Evolutionary conservation across 2,797 vertebrate species (phyloP).

Genomic region (Acanthurus leucopareius): DNA sequence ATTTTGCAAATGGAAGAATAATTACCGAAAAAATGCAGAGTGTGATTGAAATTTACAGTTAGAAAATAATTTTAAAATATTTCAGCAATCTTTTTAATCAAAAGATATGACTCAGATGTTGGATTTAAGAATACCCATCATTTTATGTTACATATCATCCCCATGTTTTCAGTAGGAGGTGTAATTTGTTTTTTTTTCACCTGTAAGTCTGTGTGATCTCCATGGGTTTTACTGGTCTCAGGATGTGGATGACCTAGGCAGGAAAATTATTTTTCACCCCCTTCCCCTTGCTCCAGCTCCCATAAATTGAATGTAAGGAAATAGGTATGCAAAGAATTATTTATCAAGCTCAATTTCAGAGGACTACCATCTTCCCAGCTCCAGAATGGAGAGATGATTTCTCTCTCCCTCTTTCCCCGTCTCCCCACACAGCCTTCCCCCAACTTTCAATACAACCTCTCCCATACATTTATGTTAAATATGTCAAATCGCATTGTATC

Average conservation of each 20-base stretch:
- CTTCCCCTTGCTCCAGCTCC: slow-evolving; percentile 65
- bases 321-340: slow-evolving; percentile 85
- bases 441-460: slow-evolving; percentile 46
- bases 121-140: background rate
- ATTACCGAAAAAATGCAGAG: too few species aligned
- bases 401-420: slow-evolving; percentile 4
- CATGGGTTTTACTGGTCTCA: slow-evolving; percentile 71
- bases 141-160: background rate
- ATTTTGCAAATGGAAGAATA: background rate
- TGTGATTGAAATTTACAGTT: too few species aligned
- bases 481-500: slow-evolving; percentile 89
- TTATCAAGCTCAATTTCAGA: slow-evolving; percentile 85
- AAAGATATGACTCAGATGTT: background rate
- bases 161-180: slow-evolving; percentile 8
- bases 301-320: slow-evolving; percentile 87
- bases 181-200: slow-evolving; percentile 9
- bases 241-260: slow-evolving; percentile 84
- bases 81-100: background rate
- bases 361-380: slow-evolving; percentile 38
- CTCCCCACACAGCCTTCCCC: background rate
- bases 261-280: slow-evolving; percentile 59
- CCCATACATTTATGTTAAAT: slow-evolving; percentile 91
- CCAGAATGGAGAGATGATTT: slow-evolving; percentile 18
- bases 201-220: slow-evolving; percentile 14
- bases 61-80: too few species aligned